These are phyloP conservation scores for Rhegmatorhina hoffmannsi DNA, from an alignment of 2,113 vertebrate species.

Conservation along the genomic window DNA sequence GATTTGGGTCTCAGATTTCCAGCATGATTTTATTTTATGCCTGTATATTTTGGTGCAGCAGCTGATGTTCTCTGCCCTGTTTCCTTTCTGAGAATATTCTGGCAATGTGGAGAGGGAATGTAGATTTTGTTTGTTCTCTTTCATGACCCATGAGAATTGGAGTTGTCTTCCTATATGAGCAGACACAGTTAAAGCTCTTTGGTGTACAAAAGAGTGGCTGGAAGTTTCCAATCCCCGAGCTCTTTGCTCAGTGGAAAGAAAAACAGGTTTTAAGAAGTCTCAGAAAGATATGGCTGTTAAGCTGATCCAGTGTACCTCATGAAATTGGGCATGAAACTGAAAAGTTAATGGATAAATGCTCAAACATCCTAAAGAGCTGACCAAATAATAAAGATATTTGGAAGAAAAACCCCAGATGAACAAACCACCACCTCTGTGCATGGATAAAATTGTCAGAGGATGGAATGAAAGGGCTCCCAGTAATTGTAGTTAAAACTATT, in stretches of 20 bases:
- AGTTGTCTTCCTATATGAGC: neutral
- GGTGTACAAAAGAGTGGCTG: neutral
- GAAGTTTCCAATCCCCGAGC: neutral
- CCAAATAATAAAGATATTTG: neutral
- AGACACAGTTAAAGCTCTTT: neutral
- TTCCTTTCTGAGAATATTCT: slow-evolving; percentile 1
- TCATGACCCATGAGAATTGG: neutral
- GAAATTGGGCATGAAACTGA: neutral
- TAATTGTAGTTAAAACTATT: neutral
- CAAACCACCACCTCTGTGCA: neutral
- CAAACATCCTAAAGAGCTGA: neutral
- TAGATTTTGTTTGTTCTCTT: slow-evolving; percentile 1
- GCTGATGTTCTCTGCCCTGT: neutral
- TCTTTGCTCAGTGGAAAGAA: neutral
- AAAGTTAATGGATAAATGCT: neutral
- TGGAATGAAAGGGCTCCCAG: neutral
- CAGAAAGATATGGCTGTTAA: slow-evolving; percentile 3
- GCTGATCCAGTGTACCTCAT: neutral
- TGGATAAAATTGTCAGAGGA: neutral
- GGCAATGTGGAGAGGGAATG: neutral
- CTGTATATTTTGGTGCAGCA: neutral
- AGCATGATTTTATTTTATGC: neutral
- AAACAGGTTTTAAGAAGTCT: neutral
- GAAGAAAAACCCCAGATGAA: neutral
- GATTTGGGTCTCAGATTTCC: neutral